phyloP scores from a whole-genome alignment of 2,888 invertebrate genomes.

The Aleiodes alternator region DNA sequence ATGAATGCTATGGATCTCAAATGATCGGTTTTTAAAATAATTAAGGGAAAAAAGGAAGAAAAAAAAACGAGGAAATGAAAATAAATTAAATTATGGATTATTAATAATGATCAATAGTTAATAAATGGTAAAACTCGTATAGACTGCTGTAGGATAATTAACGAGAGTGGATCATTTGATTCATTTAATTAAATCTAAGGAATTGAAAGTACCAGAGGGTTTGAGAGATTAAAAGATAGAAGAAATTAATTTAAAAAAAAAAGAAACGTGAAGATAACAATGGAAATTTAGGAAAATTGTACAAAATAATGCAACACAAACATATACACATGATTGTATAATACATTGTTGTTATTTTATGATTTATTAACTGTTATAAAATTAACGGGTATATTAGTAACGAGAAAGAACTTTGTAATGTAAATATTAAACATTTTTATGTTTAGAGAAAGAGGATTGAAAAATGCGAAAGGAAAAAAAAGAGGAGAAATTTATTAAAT shows the following conservation, averaged over 20 bases:
- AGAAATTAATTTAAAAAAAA: background rate
- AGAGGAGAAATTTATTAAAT: background rate
- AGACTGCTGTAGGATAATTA: constrained; percentile 36
- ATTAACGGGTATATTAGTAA: constrained; percentile 30
- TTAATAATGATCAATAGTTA: background rate
- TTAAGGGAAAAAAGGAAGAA: background rate
- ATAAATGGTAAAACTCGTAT: constrained; percentile 29
- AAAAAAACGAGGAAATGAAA: background rate
- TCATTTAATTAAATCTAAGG: constrained; percentile 36
- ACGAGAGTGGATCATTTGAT: constrained; percentile 12
- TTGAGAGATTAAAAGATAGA: background rate
- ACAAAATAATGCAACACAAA: constrained; percentile 29
- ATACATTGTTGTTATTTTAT: constrained; percentile 33
- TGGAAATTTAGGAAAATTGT: constrained; percentile 17
- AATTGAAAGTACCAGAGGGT: constrained; percentile 38
- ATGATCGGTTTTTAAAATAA: constrained; percentile 9
- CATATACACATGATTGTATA: constrained; percentile 39
- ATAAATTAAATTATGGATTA: background rate
- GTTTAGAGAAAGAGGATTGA: constrained; percentile 17
- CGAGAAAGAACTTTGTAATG: constrained; percentile 11
- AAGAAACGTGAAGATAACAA: too few species aligned
- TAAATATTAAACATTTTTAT: constrained; percentile 32
- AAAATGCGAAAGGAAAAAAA: background rate
- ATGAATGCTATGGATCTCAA: constrained; percentile 14
- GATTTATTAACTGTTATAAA: constrained; percentile 28